phyloP scores from a whole-genome alignment of 2,113 vertebrate genomes.

The Passer domesticus region DNA sequence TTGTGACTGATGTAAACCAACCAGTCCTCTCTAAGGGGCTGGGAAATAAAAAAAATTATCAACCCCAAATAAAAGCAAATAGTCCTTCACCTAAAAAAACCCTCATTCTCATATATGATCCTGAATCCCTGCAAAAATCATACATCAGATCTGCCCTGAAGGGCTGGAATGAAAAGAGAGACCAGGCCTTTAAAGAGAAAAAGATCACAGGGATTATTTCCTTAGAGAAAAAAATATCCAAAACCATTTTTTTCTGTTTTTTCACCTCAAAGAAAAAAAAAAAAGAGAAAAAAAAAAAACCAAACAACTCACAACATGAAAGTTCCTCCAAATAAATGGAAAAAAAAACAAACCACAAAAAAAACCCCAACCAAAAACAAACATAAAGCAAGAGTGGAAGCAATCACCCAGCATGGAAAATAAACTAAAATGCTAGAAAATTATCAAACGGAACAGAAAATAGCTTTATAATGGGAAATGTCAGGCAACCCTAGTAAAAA shows the following conservation, averaged over 20 bases:
- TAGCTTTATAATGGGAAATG: constrained; percentile 50
- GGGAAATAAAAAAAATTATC: not conserved
- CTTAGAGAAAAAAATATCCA: not conserved
- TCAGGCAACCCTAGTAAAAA: constrained; percentile 26
- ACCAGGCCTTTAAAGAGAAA: not conserved
- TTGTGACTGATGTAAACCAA: not conserved
- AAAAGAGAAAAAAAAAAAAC: not conserved
- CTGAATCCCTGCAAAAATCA: not conserved
- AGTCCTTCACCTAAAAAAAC: not conserved
- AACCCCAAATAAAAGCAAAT: not conserved
- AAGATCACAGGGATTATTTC: not conserved
- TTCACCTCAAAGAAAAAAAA: not conserved
- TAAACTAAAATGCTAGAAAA: constrained; percentile 21
- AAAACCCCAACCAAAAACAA: not conserved
- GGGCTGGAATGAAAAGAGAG: not conserved
- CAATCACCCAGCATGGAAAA: constrained; percentile 52
- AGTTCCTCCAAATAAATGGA: not conserved
- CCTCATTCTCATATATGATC: not conserved
- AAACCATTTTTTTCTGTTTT: not conserved
- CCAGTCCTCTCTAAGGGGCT: not conserved
- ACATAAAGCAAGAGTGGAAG: not conserved
- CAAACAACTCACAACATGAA: not conserved
- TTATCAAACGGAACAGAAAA: constrained; percentile 19
- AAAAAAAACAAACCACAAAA: no score
- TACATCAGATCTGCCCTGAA: not conserved